Conservation (phyloP, 2,113 vertebrate genomes). For the Plecturocebus donacophilus region DNA sequence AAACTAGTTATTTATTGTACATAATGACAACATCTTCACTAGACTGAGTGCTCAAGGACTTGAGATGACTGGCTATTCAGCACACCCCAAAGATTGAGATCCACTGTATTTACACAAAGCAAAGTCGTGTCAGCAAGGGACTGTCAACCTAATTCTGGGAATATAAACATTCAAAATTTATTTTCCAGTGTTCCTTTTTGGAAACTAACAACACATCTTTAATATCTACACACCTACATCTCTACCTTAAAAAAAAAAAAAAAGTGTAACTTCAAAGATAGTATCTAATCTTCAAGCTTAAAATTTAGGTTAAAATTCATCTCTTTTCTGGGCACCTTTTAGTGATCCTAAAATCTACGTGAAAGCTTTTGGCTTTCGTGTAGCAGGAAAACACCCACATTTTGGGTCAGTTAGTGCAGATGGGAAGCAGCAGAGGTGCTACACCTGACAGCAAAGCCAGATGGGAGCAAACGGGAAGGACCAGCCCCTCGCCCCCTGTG, state of each 20-base stretch:
- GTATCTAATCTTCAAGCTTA: slow-evolving; percentile 26
- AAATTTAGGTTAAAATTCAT: slow-evolving; percentile 49
- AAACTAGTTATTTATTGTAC: slow-evolving; percentile 62
- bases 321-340: background rate
- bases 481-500: background rate
- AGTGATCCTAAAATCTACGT: background rate
- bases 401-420: background rate
- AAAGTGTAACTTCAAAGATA: background rate
- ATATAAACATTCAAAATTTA: background rate
- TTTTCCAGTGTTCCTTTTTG: background rate
- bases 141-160: background rate
- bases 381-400: background rate
- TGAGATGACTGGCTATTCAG: background rate
- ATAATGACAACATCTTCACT: slow-evolving; percentile 50
- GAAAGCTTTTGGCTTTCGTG: background rate
- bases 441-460: background rate
- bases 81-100: background rate
- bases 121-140: slow-evolving; percentile 28
- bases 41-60: slow-evolving; percentile 45
- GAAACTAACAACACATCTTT: background rate
- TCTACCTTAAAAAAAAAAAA: background rate
- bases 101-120: background rate
- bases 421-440: background rate
- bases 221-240: slow-evolving; percentile 16
- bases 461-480: background rate